Conservation (phyloP, 1,140 invertebrate species). For the Pseudoatta argentina region DNA sequence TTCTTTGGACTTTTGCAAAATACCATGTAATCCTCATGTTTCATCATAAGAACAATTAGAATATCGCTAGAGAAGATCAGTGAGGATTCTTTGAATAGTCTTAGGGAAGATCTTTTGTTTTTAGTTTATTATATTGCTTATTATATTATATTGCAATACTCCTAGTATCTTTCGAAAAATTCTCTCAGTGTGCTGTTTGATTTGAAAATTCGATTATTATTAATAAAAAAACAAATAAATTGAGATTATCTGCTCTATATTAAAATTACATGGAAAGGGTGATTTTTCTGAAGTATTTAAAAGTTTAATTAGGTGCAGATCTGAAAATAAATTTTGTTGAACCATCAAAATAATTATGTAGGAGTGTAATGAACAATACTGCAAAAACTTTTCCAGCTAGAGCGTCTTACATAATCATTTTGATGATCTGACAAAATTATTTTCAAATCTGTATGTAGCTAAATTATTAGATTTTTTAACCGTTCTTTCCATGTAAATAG, state of each 20-base stretch:
- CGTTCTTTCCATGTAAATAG: no score
- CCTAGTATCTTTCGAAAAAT: background rate
- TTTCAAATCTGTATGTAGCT: no score
- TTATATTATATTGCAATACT: background rate
- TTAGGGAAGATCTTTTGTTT: slow-evolving; percentile 1
- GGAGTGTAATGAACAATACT: no score
- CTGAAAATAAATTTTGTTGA: no score
- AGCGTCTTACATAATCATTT: no score
- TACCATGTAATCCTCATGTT: slow-evolving; percentile 72
- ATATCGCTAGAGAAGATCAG: background rate
- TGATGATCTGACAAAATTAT: no score
- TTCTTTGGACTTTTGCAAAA: background rate
- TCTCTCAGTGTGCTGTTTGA: background rate
- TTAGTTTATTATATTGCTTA: slow-evolving; percentile 3
- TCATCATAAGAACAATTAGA: slow-evolving; percentile 66
- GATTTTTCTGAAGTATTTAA: no score
- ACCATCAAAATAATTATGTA: no score
- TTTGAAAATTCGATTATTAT: background rate
- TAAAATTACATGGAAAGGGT: background rate
- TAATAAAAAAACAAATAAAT: background rate
- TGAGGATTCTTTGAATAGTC: background rate
- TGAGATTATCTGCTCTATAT: background rate
- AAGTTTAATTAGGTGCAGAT: no score
- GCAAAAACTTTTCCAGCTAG: no score
- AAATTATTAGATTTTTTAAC: no score